Percentiles rank a stretch among this genome's conserved stretches.
phyloP scores from a whole-genome alignment of 2,888 invertebrate species.

The Plagodis pulveraria region DNA sequence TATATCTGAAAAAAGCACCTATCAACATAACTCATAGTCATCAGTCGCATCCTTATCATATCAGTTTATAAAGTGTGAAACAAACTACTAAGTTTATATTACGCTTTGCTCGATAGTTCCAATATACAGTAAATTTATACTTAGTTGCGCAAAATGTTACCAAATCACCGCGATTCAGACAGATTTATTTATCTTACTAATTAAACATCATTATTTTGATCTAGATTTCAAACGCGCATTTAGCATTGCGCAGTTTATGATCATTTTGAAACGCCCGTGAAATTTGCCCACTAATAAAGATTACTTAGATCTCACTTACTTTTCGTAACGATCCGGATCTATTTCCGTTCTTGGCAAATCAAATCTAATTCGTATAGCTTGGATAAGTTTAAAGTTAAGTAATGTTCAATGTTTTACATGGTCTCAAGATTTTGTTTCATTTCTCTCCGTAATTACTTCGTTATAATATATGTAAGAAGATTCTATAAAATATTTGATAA shows the following conservation, averaged over 20 bases:
- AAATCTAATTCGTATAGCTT: neutral
- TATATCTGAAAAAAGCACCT: too few relatives aligned
- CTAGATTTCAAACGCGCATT: conserved; percentile 31
- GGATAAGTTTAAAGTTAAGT: too few relatives aligned
- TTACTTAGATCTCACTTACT: neutral
- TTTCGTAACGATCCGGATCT: conserved; percentile 22
- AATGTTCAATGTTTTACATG: too few relatives aligned
- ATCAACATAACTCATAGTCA: too few relatives aligned
- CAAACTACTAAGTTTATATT: too few relatives aligned
- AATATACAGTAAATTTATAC: neutral
- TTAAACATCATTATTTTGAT: conserved; percentile 35
- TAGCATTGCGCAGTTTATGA: conserved; percentile 30
- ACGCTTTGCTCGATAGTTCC: too few relatives aligned
- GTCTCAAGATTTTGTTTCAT: too few relatives aligned
- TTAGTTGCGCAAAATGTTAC: conserved; percentile 19
- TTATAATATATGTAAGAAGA: too few relatives aligned
- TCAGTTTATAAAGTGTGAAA: too few relatives aligned
- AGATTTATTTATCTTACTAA: conserved; percentile 24
- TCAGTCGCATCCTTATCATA: too few relatives aligned
- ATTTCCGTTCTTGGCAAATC: conserved; percentile 31
- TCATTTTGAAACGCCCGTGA: conserved; percentile 12
- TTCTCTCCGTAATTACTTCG: too few relatives aligned
- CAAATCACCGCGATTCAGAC: conserved; percentile 20
- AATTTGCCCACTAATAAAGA: neutral
- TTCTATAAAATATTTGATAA: too few relatives aligned